These are phyloP conservation scores for Heliocidaris erythrogramma DNA, from an alignment of 35 echinoderm and acorn worm genomes.

Conservation along the genomic window DNA sequence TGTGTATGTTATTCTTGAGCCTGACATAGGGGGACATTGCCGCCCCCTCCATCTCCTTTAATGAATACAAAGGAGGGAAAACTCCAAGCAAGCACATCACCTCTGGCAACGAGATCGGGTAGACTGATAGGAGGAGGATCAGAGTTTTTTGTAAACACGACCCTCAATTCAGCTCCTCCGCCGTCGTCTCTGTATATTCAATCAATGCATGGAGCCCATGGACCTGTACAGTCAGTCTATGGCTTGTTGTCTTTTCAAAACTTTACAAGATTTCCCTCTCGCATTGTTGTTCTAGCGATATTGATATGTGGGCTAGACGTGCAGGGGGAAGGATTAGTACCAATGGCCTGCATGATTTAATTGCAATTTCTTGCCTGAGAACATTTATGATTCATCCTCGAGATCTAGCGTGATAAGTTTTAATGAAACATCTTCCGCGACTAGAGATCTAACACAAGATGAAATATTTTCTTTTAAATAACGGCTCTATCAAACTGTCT, in stretches of 20 bases:
- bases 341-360: background rate
- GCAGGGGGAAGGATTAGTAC: background rate
- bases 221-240: background rate
- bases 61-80: background rate
- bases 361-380: slow-evolving; percentile 24
- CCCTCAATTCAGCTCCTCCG: background rate
- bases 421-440: background rate
- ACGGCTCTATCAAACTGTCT: background rate
- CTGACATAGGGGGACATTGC: background rate
- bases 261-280: slow-evolving; percentile 28
- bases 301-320: slow-evolving; percentile 24
- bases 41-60: background rate
- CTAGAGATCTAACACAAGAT: background rate
- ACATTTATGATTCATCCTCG: slow-evolving; percentile 23
- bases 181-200: background rate
- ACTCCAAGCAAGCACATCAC: background rate
- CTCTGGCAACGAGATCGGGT: background rate
- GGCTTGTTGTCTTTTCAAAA: slow-evolving; percentile 30
- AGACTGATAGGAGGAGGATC: background rate
- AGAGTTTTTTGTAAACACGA: slow-evolving; percentile 13
- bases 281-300: slow-evolving; percentile 31
- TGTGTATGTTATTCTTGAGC: background rate
- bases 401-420: background rate
- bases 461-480: background rate
- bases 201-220: background rate